phyloP scores from a whole-genome alignment of 2,888 invertebrate genomes.

The Margaritifera margaritifera region DNA sequence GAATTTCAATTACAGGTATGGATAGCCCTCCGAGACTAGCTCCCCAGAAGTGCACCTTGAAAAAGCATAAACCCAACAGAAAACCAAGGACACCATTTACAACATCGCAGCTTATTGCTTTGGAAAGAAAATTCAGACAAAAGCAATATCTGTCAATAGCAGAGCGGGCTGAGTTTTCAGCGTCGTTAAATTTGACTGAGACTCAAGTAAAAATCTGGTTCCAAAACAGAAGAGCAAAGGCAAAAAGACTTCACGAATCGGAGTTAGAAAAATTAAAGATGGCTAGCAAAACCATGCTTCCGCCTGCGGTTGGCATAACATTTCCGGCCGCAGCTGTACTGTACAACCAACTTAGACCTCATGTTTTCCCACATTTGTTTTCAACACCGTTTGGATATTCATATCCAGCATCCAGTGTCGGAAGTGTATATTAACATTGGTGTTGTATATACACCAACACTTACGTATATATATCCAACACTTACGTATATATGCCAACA shows the following conservation, averaged over 20 bases:
- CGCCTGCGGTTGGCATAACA: constrained; percentile 70
- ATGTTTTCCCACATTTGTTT: no score
- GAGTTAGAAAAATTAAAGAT: constrained; percentile 91
- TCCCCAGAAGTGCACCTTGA: constrained; percentile 73
- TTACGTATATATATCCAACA: no score
- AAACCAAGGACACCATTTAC: constrained; percentile 97
- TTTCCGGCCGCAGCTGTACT: no score
- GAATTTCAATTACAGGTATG: no score
- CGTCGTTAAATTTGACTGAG: constrained; percentile 89
- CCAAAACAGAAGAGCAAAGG: constrained; percentile 56
- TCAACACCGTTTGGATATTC: no score
- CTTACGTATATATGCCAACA: no score
- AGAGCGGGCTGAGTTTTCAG: constrained; percentile 93
- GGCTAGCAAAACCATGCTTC: constrained; percentile 83
- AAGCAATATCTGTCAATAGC: constrained; percentile 95
- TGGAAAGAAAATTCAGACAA: constrained; percentile 93
- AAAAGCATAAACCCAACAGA: constrained; percentile 94
- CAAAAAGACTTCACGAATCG: constrained; percentile 93
- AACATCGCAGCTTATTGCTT: constrained; percentile 88
- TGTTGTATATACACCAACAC: no score
- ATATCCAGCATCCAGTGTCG: no score
- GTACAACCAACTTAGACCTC: no score
- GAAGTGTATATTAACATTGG: no score
- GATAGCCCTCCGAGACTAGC: no score
- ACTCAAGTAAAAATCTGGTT: constrained; percentile 76